Conservation (phyloP, 2,113 vertebrate species). For the Proterorhinus semilunaris region DNA sequence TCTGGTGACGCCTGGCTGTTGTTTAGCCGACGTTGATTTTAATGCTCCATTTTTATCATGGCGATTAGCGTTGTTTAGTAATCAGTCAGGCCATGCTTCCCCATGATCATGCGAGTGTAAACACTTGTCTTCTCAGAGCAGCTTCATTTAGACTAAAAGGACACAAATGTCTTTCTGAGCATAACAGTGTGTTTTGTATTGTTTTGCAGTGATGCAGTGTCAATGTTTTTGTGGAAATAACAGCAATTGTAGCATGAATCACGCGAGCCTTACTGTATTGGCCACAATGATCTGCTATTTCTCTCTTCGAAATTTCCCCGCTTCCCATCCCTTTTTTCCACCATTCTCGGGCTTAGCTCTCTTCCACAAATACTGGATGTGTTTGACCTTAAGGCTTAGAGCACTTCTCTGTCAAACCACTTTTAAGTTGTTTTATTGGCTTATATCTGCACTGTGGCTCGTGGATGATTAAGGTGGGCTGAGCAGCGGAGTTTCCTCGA, state of each 20-base stretch:
- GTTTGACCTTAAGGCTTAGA: slow-evolving; percentile 31
- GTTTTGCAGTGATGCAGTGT: slow-evolving; percentile 52
- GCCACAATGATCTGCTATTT: slow-evolving; percentile 53
- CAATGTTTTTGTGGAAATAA: slow-evolving; percentile 47
- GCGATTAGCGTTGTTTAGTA: slow-evolving; percentile 73
- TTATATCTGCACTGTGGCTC: slow-evolving; percentile 2
- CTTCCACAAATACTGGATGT: slow-evolving; percentile 23
- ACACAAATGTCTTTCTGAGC: slow-evolving; percentile 48
- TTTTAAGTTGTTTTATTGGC: slow-evolving; percentile 16
- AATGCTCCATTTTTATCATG: slow-evolving; percentile 69
- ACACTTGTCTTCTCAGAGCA: slow-evolving; percentile 62
- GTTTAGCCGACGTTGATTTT: slow-evolving; percentile 71
- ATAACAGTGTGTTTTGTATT: slow-evolving; percentile 44
- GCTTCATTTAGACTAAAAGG: slow-evolving; percentile 57
- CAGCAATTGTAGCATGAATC: slow-evolving; percentile 54
- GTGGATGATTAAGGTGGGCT: slow-evolving; percentile 19
- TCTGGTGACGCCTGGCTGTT: slow-evolving; percentile 56
- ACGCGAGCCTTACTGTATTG: slow-evolving; percentile 54
- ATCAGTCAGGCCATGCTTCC: slow-evolving; percentile 66
- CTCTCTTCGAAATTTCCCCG: slow-evolving; percentile 31
- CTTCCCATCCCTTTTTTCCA: slow-evolving; percentile 42
- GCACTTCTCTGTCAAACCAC: slow-evolving; percentile 56
- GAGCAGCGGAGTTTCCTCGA: slow-evolving; percentile 58
- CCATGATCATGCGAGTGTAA: slow-evolving; percentile 62
- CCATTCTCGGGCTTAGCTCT: slow-evolving; percentile 42